These are phyloP conservation scores for Bos indicus DNA, from an alignment of 2,113 vertebrate genomes.

Conservation along the genomic window DNA sequence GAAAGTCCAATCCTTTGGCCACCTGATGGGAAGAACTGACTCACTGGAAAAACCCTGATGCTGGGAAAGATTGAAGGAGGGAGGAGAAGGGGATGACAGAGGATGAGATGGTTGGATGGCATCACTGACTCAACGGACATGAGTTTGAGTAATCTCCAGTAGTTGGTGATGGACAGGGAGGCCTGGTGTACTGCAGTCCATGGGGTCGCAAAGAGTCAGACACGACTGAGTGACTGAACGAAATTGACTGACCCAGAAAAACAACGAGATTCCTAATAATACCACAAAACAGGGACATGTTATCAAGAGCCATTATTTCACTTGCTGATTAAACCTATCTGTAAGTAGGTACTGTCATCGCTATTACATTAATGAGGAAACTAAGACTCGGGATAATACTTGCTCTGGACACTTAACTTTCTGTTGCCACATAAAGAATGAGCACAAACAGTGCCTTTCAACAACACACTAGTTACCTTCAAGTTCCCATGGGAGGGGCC, in stretches of 20 bases:
- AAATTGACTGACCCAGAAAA: neutral
- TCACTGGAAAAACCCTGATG: neutral
- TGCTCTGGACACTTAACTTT: neutral
- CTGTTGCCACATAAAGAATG: neutral
- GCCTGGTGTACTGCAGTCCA: rapidly evolving
- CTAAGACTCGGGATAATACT: neutral
- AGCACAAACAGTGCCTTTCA: neutral
- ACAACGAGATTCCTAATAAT: neutral
- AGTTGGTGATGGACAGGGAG: neutral
- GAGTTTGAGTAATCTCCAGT: neutral
- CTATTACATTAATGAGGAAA: neutral
- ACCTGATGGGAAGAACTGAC: neutral
- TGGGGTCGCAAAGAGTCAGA: neutral
- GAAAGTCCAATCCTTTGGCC: neutral
- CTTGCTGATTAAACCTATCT: neutral
- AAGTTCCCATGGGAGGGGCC: neutral
- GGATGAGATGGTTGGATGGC: neutral
- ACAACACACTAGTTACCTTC: neutral
- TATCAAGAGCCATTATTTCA: neutral
- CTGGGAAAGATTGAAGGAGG: neutral
- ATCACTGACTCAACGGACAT: neutral
- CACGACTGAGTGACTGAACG: neutral
- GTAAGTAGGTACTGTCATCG: neutral
- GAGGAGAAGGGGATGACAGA: neutral
- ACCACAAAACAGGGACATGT: neutral